Evolutionary conservation across 2,888 invertebrate species (phyloP).

Genomic region (Xylocampa areola): DNA sequence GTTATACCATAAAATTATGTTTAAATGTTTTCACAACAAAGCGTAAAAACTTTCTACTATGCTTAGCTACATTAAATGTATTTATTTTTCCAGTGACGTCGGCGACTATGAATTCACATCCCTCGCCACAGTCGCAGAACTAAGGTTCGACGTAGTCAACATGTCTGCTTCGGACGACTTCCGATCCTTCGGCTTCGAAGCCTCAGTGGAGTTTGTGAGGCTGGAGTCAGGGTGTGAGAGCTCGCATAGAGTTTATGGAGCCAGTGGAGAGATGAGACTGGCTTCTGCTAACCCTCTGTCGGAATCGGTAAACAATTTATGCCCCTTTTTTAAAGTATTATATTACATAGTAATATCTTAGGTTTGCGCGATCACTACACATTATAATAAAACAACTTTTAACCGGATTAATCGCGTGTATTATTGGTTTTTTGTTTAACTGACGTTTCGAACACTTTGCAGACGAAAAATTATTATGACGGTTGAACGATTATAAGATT

Average conservation of each 20-base stretch:
- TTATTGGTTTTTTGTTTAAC: too few relatives aligned
- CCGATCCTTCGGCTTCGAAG: slow-evolving; percentile 95
- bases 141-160: slow-evolving; percentile 94
- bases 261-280: slow-evolving; percentile 94
- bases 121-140: slow-evolving; percentile 93
- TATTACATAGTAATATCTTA: too few relatives aligned
- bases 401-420: too few relatives aligned
- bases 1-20: too few relatives aligned
- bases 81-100: slow-evolving; percentile 74
- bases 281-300: slow-evolving; percentile 83
- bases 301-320: slow-evolving; percentile 82
- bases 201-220: slow-evolving; percentile 94
- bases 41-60: too few relatives aligned
- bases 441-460: too few relatives aligned
- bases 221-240: slow-evolving; percentile 92
- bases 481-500: too few relatives aligned
- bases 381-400: too few relatives aligned
- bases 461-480: too few relatives aligned
- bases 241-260: slow-evolving; percentile 92
- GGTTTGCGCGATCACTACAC: too few relatives aligned
- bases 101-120: slow-evolving; percentile 93
- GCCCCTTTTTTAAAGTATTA: neutral
- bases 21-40: too few relatives aligned
- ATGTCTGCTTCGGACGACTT: slow-evolving; percentile 97
- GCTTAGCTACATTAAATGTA: neutral